Conservation (phyloP, 2,113 vertebrate species). For the Salvelinus fontinalis region DNA sequence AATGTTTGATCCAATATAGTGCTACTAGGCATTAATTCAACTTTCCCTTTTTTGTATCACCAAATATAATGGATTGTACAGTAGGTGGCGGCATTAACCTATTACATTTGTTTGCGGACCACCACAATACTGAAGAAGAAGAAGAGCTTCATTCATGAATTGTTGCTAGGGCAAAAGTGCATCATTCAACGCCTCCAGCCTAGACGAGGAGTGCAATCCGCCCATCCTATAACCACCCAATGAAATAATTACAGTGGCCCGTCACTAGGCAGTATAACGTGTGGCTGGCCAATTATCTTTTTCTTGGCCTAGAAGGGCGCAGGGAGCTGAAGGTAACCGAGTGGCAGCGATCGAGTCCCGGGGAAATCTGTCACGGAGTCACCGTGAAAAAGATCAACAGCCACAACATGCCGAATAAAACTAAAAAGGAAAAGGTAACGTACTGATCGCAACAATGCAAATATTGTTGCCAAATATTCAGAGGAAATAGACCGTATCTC, state of each 20-base stretch:
- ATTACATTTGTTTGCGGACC: too few species aligned
- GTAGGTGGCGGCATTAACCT: too few species aligned
- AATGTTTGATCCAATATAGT: too few species aligned
- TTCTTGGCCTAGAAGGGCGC: conserved; percentile 46
- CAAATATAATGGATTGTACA: too few species aligned
- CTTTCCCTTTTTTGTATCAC: too few species aligned
- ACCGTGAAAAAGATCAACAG: conserved; percentile 50
- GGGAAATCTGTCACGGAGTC: conserved; percentile 60
- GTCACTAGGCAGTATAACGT: conserved; percentile 45
- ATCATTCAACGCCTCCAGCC: not conserved
- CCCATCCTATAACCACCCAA: conserved; percentile 39
- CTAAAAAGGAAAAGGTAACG: conserved; percentile 79
- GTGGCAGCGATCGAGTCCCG: conserved; percentile 62
- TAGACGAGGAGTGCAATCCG: conserved; percentile 2
- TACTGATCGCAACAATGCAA: not conserved
- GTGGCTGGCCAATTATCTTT: conserved; percentile 60
- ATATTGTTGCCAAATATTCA: not conserved
- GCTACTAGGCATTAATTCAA: too few species aligned
- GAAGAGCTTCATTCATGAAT: not conserved
- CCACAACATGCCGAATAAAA: conserved; percentile 77
- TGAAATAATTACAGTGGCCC: conserved; percentile 41
- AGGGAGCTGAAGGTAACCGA: conserved; percentile 59
- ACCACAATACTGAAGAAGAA: too few species aligned
- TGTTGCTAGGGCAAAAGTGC: conserved; percentile 1
- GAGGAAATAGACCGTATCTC: not conserved